Base-by-base conservation (phyloP, 2,113 vertebrate genomes). In the Acrocephalus kingi region DNA sequence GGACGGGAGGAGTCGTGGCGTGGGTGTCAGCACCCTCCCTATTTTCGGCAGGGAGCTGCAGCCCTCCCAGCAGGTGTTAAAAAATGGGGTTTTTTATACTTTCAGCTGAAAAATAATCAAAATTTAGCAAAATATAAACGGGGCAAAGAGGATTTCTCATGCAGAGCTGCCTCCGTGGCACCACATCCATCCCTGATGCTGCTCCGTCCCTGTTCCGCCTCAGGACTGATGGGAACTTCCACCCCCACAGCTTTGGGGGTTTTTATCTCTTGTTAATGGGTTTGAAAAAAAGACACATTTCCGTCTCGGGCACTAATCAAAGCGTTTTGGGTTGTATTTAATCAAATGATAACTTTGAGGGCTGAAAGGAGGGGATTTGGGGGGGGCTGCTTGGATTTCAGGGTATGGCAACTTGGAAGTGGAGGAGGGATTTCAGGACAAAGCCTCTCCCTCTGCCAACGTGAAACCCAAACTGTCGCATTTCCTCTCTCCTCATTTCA, bases 161-260 rank as follows among this genome's bases (percentile, higher is more conserved):
- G 8, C 15, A 68, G 54, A 79, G 2, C 45, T 78, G 31, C 30
- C 19, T 30, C 17, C 0, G 0, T 21, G 55, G 71, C 52, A 52
- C 49, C 49, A 3, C 54, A 6, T 66, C 72, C 43, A 9, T 39
- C 35, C 49, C 83, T 37, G 62, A 0, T n/a, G 82, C 62, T 90
- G 80, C 30, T 64, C 33, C 37, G 2, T 52, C 58, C 15, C 73
- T 56, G 30, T 22, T 68, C 39, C 48, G 33, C 49, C 49, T 20
- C 39, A 13, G 63, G 73, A 23, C 21, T 6, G 3, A 6, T 0
- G 1, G 75, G 31, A 79, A 10, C 24, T 74, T 48, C 66, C 61
- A 35, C 28, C 13, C 37, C 24, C 2, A 0, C 0, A 0, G 58
- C 24, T 75, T 90, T 48, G 18, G 28, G 49, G 27, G 2, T 0